A percentile compares a stretch with the other conserved stretches of the same genome.
phyloP scores from a whole-genome alignment of 1,140 invertebrate genomes.

The Drosophila mayri region DNA sequence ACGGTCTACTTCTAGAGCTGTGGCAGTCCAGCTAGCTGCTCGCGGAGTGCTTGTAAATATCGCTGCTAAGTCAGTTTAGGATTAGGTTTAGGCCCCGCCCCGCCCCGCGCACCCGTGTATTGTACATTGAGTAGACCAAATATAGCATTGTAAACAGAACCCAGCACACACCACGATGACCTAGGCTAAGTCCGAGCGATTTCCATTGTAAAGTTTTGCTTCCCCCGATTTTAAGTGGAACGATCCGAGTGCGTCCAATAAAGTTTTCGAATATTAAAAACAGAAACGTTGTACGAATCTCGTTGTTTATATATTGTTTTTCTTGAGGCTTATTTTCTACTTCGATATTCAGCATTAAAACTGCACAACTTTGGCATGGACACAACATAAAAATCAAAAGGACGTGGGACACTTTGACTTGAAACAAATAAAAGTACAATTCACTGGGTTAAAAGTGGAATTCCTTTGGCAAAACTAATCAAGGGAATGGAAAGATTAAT shows the following conservation, averaged over 20 bases:
- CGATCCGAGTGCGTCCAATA: constrained; percentile 28
- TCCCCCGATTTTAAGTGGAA: constrained; percentile 54
- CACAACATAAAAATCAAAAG: constrained; percentile 24
- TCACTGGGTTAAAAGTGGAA: not conserved
- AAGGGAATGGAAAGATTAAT: constrained; percentile 3
- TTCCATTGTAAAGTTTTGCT: constrained; percentile 81
- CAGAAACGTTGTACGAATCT: constrained; percentile 32
- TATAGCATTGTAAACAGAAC: constrained; percentile 76
- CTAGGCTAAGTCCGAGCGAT: constrained; percentile 51
- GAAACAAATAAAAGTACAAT: constrained; percentile 5
- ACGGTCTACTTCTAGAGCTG: constrained; percentile 76
- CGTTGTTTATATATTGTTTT: constrained; percentile 41
- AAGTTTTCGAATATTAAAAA: constrained; percentile 48
- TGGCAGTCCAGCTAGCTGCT: not conserved
- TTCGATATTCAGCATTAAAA: constrained; percentile 59
- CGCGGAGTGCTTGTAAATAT: constrained; percentile 63
- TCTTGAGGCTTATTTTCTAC: constrained; percentile 57
- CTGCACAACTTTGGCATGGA: constrained; percentile 74
- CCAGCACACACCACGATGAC: constrained; percentile 31
- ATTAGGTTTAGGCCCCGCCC: constrained; percentile 51
- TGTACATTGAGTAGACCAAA: constrained; percentile 82
- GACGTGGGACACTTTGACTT: constrained; percentile 2
- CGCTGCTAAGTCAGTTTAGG: constrained; percentile 57
- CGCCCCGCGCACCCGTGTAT: constrained; percentile 34
- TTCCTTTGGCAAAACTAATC: not conserved